Base-by-base conservation (phyloP, 2,113 vertebrate genomes). In the Bos javanicus region DNA sequence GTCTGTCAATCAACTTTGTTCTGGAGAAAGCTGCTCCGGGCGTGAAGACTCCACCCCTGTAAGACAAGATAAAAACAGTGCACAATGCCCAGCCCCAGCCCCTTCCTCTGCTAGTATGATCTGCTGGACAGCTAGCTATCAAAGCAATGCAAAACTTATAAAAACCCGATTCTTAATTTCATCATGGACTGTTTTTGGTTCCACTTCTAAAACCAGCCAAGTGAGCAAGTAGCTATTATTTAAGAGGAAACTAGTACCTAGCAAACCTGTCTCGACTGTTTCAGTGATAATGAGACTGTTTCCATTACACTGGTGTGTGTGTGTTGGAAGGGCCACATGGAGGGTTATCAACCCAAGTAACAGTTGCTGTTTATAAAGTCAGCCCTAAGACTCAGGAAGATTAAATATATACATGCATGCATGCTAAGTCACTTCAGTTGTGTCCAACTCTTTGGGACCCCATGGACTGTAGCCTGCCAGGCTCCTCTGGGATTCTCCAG, bases 41-140 rank as follows among this genome's bases (percentile, higher is more conserved):
- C 64, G 99, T 99, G 97, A 99, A 99, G 2, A 99, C 99, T 2
- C 99, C 99, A 52, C 99, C 99, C 83, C 99, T 99, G 98, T 54
- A 97, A 95, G 97, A 98, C 9, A 74, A 97, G 93, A 59, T n/a
- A 78, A 82, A 71, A 39, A 78, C 59, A 85, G 30, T 28, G 16
- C 11, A 7, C 7, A 1, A 2, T 5, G 67, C 54, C 26, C 12
- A 28, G 30, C n/a, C 13, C 50, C 25, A 59, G 43, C 10, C 80
- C 67, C 46, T 36, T 5, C 12, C 60, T 50, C 64, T 2, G 12
- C 26, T 3, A 25, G 25, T 5, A 11, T 5, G 26, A n/a, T 3
- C 2, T 36, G 25, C 67, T 15, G 43, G 2, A 11, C 7, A 13
- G 21, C 43, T 43, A 50, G 54, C 59, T 21, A 54, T 12, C 4